phyloP scores from a whole-genome alignment of 2,113 vertebrate genomes.

The Pyxicephalus adspersus region DNA sequence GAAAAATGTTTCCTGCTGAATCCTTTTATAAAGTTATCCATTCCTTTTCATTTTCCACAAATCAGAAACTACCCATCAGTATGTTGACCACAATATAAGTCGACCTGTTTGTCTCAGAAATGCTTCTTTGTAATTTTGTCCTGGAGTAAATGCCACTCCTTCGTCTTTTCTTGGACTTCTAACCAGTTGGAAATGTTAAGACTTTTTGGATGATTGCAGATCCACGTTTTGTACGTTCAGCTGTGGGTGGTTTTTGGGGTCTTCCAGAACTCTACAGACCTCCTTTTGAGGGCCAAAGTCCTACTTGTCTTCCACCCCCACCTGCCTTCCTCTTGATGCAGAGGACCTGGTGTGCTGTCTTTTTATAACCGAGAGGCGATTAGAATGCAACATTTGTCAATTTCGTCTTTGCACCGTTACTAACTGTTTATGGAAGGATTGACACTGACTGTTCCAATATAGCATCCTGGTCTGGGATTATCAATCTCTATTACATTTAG shows the following conservation, averaged over 20 bases:
- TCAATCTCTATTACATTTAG: not conserved
- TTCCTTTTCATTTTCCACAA: too few species aligned
- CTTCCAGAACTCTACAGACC: constrained; percentile 29
- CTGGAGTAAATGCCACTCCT: constrained; percentile 14
- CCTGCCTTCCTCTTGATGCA: not conserved
- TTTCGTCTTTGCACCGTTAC: not conserved
- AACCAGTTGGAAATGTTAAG: not conserved
- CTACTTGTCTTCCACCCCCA: constrained; percentile 26
- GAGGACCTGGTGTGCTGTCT: not conserved
- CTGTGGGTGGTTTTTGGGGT: constrained; percentile 20
- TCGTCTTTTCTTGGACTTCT: not conserved
- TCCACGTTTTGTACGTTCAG: constrained; percentile 26
- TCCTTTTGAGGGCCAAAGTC: constrained; percentile 18
- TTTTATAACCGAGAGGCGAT: not conserved
- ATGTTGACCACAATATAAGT: too few species aligned
- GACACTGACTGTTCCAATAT: not conserved
- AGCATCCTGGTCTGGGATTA: not conserved
- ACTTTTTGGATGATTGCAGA: not conserved
- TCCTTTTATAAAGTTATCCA: too few species aligned
- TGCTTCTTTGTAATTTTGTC: constrained; percentile 8
- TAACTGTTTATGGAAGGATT: not conserved
- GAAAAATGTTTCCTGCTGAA: not conserved
- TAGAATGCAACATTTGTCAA: not conserved
- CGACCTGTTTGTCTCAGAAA: not conserved
- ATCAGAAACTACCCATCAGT: too few species aligned